Conservation (phyloP, 2,888 invertebrate species). For the Junonia oenone region DNA sequence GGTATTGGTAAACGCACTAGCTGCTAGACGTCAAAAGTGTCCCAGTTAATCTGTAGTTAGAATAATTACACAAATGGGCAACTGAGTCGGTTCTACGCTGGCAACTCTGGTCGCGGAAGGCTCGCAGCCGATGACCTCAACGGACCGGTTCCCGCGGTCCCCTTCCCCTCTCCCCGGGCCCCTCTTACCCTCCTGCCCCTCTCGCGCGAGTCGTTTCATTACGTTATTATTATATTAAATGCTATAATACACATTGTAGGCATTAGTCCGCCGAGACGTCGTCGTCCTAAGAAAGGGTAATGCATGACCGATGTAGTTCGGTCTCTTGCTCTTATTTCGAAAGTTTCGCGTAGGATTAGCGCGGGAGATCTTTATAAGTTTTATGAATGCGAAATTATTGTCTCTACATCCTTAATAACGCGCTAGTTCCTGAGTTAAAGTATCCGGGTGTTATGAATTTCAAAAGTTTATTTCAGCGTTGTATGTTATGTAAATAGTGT, state of each 20-base stretch:
- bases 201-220: slow-evolving; percentile 73
- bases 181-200: slow-evolving; percentile 43
- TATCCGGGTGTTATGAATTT: not conserved
- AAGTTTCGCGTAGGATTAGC: slow-evolving; percentile 47
- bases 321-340: slow-evolving; percentile 51
- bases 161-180: slow-evolving; percentile 40
- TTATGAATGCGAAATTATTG: slow-evolving; percentile 43
- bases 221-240: slow-evolving; percentile 80
- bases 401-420: slow-evolving; percentile 1
- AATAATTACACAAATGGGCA: slow-evolving; percentile 59
- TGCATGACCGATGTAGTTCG: slow-evolving; percentile 46
- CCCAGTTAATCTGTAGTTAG: slow-evolving; percentile 49
- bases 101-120: slow-evolving; percentile 74
- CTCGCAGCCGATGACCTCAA: slow-evolving; percentile 77
- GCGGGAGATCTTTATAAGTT: slow-evolving; percentile 54
- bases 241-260: slow-evolving; percentile 77
- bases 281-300: slow-evolving; percentile 61
- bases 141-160: slow-evolving; percentile 67
- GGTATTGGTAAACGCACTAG: not conserved
- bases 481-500: not conserved
- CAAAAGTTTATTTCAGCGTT: not conserved
- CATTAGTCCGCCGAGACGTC: slow-evolving; percentile 66
- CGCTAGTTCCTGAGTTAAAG: not conserved
- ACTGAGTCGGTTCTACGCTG: slow-evolving; percentile 46
- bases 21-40: slow-evolving; percentile 37